These are phyloP conservation scores for Crotophaga sulcirostris DNA, from an alignment of 2,113 vertebrate genomes.

Conservation along the genomic window DNA sequence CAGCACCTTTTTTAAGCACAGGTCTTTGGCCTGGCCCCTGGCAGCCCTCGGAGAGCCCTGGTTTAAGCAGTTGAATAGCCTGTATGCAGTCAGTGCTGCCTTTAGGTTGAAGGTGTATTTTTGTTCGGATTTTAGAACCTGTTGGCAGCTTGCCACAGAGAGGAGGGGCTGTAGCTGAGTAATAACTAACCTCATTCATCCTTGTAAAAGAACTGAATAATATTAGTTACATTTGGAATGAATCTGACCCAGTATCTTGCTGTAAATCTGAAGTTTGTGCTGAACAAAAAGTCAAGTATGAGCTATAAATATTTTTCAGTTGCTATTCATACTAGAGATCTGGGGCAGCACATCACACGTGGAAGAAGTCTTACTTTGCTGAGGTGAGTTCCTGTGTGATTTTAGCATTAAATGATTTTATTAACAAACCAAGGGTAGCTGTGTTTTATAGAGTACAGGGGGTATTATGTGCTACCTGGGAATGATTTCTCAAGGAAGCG, in stretches of 20 bases:
- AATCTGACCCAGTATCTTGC: constrained; percentile 10
- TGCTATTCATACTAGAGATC: constrained; percentile 9
- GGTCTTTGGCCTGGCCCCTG: background rate
- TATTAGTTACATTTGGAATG: background rate
- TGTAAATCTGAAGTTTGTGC: constrained; percentile 3
- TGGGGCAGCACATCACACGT: background rate
- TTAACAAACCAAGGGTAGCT: background rate
- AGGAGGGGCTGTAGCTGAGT: background rate
- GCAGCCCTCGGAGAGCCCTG: background rate
- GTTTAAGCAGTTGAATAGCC: background rate
- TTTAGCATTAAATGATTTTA: background rate
- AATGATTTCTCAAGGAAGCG: background rate
- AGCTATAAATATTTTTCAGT: constrained; percentile 31
- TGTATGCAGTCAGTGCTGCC: background rate
- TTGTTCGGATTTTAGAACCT: background rate
- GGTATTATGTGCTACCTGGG: background rate
- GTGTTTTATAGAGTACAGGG: background rate
- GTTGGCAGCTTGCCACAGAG: background rate
- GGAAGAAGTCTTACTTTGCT: background rate
- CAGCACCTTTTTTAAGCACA: background rate
- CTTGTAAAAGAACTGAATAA: background rate
- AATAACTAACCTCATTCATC: constrained; percentile 48
- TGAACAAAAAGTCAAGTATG: constrained; percentile 18
- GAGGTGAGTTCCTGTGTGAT: background rate
- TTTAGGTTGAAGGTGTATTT: background rate